A percentile compares a stretch with the other conserved stretches of the same genome.
These are phyloP conservation scores for Uropsilus gracilis DNA, from an alignment of 2,113 vertebrate genomes.

Conservation along the genomic window DNA sequence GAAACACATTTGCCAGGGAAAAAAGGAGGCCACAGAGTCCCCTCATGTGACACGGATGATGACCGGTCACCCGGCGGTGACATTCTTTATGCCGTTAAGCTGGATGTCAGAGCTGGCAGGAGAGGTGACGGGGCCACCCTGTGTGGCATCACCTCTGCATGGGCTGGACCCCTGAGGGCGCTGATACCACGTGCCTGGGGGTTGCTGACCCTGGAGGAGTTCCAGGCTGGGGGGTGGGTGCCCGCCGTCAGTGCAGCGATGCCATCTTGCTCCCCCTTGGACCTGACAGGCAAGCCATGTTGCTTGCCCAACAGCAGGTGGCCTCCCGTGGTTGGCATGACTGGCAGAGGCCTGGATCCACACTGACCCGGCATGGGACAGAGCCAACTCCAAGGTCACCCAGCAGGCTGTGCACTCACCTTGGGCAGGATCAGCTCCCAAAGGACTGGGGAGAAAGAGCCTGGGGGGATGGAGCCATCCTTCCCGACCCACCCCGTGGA, in stretches of 20 bases:
- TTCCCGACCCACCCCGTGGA: neutral
- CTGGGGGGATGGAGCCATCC: rapidly evolving
- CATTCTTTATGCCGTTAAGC: constrained; percentile 85
- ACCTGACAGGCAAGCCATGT: too few species aligned
- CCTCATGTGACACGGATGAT: constrained; percentile 85
- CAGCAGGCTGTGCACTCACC: neutral
- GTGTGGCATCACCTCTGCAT: constrained; percentile 81
- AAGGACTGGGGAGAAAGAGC: neutral
- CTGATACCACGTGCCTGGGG: constrained; percentile 55
- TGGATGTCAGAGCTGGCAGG: constrained; percentile 83
- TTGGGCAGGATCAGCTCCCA: neutral
- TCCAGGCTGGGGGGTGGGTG: neutral
- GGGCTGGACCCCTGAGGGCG: constrained; percentile 83
- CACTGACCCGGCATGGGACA: neutral
- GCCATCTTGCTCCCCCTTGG: too few species aligned
- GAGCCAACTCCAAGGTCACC: too few species aligned
- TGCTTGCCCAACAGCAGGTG: too few species aligned
- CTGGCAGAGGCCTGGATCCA: neutral
- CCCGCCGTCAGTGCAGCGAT: too few species aligned
- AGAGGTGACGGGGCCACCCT: constrained; percentile 79
- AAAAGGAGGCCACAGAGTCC: constrained; percentile 77
- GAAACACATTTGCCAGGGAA: constrained; percentile 82
- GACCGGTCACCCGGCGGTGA: too few species aligned
- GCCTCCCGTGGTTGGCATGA: too few species aligned
- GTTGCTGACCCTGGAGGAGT: constrained; percentile 43